Evolutionary conservation across 2,888 invertebrate genomes (phyloP).

Genomic region (Microctonus hyperodae): DNA sequence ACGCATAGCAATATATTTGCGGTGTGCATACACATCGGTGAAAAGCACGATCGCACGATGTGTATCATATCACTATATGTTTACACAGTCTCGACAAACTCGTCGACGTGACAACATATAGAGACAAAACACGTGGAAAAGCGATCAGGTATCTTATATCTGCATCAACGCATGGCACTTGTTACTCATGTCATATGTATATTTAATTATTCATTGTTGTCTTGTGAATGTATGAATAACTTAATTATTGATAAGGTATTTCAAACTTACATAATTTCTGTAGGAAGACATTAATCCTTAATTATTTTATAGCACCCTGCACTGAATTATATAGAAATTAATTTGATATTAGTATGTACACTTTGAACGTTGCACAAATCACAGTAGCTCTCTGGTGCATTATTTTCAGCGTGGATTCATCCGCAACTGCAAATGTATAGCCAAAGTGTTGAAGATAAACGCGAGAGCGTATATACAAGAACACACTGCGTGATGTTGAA

Average conservation of each 20-base stretch:
- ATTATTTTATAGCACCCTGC: background rate
- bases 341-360: background rate
- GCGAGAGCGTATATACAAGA: constrained; percentile 43
- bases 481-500: constrained; percentile 15
- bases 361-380: background rate
- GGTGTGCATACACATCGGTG: background rate
- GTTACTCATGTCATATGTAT: background rate
- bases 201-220: background rate
- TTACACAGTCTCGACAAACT: constrained; percentile 25
- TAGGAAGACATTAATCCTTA: constrained; percentile 53
- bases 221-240: too few species aligned
- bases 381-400: background rate
- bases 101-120: constrained; percentile 2
- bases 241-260: background rate
- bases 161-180: background rate
- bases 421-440: background rate
- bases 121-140: constrained; percentile 17
- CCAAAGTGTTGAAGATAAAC: constrained; percentile 20
- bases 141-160: background rate
- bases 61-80: constrained; percentile 25
- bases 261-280: constrained; percentile 59
- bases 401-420: background rate
- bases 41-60: constrained; percentile 4
- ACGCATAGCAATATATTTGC: background rate
- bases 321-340: background rate